phyloP scores from a whole-genome alignment of 2,797 vertebrate genomes.

The Pseudochirops cupreus region DNA sequence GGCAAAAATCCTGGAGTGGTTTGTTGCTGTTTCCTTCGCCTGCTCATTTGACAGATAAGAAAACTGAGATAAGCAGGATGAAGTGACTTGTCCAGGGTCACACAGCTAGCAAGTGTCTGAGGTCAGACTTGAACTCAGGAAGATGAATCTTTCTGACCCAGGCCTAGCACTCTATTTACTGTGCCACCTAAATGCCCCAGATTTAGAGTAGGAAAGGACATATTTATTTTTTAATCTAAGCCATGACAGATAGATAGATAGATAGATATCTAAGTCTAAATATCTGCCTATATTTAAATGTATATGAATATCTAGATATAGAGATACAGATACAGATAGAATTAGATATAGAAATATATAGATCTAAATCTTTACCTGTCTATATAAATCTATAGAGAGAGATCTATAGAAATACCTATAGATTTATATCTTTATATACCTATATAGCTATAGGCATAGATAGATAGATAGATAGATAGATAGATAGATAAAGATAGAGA shows the following conservation, averaged over 20 bases:
- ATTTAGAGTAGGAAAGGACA: background rate
- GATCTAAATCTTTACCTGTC: background rate
- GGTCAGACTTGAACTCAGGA: background rate
- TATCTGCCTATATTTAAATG: background rate
- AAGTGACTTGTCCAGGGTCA: background rate
- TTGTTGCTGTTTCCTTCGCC: background rate
- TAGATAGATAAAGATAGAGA: background rate
- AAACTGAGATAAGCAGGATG: background rate
- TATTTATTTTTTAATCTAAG: too few species aligned
- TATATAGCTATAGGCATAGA: background rate
- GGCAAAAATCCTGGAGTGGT: background rate
- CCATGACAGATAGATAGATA: too few species aligned
- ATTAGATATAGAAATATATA: background rate
- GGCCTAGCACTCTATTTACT: background rate
- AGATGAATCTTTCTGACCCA: background rate
- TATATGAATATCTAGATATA: background rate
- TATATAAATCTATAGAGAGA: background rate
- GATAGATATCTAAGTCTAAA: too few species aligned
- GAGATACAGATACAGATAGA: background rate
- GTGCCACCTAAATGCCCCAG: background rate
- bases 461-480: background rate
- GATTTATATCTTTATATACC: background rate
- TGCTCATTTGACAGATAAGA: background rate
- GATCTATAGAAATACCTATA: background rate
- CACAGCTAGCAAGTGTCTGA: background rate